Conservation (phyloP, 1,140 invertebrate genomes). For the Archivesica marissinica region DNA sequence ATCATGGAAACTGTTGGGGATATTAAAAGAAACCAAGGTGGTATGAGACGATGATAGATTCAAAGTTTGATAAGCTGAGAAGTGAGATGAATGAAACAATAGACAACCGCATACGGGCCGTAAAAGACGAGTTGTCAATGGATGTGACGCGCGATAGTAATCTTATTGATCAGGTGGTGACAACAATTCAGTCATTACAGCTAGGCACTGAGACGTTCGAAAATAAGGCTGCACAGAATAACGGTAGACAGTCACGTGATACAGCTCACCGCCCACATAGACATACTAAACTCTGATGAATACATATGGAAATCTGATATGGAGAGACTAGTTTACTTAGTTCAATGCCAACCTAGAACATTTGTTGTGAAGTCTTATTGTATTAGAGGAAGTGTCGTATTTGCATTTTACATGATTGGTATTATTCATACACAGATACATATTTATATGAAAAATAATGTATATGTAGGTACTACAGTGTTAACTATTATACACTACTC, state of each 20-base stretch:
- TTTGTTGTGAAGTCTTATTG: too few relatives aligned
- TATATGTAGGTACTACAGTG: too few relatives aligned
- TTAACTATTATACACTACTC: too few relatives aligned
- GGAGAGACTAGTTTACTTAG: too few relatives aligned
- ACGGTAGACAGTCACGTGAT: conserved; percentile 26
- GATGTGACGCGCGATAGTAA: conserved; percentile 24
- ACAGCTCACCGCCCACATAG: not conserved
- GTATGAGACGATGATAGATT: not conserved
- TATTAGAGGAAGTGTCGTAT: too few relatives aligned
- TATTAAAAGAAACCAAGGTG: conserved; percentile 22
- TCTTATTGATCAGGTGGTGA: conserved; percentile 32
- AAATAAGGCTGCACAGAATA: not conserved
- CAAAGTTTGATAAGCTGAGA: conserved; percentile 8
- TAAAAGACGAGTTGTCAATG: not conserved
- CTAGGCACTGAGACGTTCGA: conserved; percentile 1
- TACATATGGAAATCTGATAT: too few relatives aligned
- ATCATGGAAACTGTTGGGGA: conserved; percentile 27
- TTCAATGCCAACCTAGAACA: too few relatives aligned
- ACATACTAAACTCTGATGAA: too few relatives aligned
- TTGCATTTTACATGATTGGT: too few relatives aligned
- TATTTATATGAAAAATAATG: too few relatives aligned
- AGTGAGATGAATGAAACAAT: conserved; percentile 15
- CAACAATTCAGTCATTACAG: conserved; percentile 44
- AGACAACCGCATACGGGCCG: conserved; percentile 26
- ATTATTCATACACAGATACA: too few relatives aligned